These are phyloP conservation scores for Loripinus fragilis DNA, from an alignment of 2,888 invertebrate genomes.

Conservation along the genomic window DNA sequence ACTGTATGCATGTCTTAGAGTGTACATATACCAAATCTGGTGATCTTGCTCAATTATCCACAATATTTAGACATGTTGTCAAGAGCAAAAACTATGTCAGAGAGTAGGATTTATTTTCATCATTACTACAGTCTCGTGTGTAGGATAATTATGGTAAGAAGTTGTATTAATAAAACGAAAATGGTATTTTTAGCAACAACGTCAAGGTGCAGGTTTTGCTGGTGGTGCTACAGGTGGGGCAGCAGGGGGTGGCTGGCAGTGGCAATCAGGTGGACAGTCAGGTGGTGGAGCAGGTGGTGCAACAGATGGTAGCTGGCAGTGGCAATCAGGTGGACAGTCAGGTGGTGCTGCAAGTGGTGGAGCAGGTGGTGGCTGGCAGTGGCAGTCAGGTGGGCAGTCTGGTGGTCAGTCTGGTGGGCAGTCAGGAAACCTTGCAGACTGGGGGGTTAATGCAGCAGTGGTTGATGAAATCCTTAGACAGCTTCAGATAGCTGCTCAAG, in stretches of 20 bases:
- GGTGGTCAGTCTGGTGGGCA: background rate
- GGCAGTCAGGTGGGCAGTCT: background rate
- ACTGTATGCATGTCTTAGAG: too few relatives aligned
- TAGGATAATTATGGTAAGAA: too few relatives aligned
- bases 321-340: background rate
- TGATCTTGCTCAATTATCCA: too few relatives aligned
- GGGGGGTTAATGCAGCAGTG: background rate
- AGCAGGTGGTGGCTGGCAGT: background rate
- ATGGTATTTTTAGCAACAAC: background rate
- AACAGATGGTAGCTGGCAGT: background rate
- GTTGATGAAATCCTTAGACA: slow-evolving; percentile 18
- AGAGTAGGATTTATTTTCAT: too few relatives aligned
- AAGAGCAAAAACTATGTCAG: too few relatives aligned
- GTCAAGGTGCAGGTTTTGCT: background rate
- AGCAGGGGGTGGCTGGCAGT: background rate
- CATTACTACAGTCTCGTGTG: too few relatives aligned
- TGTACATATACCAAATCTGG: too few relatives aligned
- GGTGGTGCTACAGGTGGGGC: background rate
- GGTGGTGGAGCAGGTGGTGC: background rate
- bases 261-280: background rate
- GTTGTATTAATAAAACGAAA: too few relatives aligned
- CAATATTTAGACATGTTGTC: too few relatives aligned
- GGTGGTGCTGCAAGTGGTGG: background rate
- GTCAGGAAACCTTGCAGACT: background rate
- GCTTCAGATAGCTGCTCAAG: slow-evolving; percentile 6